A percentile compares a stretch with the other conserved stretches of the same genome.
These are phyloP conservation scores for Penaeus vannamei DNA, from an alignment of 1,140 invertebrate genomes.

Conservation along the genomic window DNA sequence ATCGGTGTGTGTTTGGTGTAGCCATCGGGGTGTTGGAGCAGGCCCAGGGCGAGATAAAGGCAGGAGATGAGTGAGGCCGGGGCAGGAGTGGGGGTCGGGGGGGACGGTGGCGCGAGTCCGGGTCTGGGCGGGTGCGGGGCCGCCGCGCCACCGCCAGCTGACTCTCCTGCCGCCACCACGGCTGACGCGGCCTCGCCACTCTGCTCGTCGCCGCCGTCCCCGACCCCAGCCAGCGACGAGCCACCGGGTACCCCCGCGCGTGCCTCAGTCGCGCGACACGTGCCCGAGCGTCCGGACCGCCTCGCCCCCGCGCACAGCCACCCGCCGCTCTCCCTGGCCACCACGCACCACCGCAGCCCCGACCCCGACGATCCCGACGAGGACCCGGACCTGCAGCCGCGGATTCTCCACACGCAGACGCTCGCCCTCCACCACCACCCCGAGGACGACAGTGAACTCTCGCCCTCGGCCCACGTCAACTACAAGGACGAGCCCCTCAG, in stretches of 20 bases:
- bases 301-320: conserved; percentile 58
- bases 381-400: conserved; percentile 56
- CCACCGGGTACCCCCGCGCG: conserved; percentile 5
- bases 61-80: conserved; percentile 67
- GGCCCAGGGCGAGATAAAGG: conserved; percentile 37
- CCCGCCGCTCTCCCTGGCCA: conserved; percentile 63
- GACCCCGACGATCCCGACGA: conserved; percentile 63
- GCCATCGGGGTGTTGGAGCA: conserved; percentile 50
- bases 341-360: conserved; percentile 57
- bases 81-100: conserved; percentile 58
- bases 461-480: conserved; percentile 67
- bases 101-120: conserved; percentile 50
- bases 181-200: conserved; percentile 63
- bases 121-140: conserved; percentile 64
- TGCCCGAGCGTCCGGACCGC: conserved; percentile 64
- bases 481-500: conserved; percentile 68
- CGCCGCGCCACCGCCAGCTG: conserved; percentile 60
- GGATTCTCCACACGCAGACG: conserved; percentile 52
- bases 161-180: conserved; percentile 61
- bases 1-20: conserved; percentile 54
- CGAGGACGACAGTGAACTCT: conserved; percentile 66
- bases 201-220: conserved; percentile 61
- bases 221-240: conserved; percentile 53
- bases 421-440: conserved; percentile 62
- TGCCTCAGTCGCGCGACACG: conserved; percentile 67